These are phyloP conservation scores for Drosophila sp. DNA, from an alignment of 1,140 invertebrate species.

Conservation along the genomic window DNA sequence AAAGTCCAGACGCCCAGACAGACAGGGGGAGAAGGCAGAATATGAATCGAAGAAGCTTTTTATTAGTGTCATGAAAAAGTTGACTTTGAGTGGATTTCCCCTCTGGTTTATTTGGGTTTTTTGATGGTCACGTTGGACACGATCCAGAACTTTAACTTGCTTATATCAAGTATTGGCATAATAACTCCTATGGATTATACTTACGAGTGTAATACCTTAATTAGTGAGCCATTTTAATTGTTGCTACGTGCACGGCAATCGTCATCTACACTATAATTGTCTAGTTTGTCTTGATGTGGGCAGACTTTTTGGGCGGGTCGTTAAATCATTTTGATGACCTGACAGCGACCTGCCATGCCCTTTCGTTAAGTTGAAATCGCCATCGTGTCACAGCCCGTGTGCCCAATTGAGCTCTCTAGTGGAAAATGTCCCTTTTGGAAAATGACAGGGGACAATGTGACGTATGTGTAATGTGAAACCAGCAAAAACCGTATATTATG, in stretches of 20 bases:
- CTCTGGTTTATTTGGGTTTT: conserved; percentile 25
- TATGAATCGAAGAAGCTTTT: conserved; percentile 16
- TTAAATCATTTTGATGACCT: conserved; percentile 64
- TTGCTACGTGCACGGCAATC: conserved; percentile 29
- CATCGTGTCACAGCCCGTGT: neutral
- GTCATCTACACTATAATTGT: conserved; percentile 18
- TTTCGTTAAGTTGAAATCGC: conserved; percentile 6
- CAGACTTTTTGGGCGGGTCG: conserved; percentile 25
- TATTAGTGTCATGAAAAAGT: conserved; percentile 30
- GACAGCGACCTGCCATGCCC: conserved; percentile 4
- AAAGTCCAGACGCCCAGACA: neutral
- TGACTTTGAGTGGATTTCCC: conserved; percentile 29
- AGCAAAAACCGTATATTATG: conserved; percentile 10
- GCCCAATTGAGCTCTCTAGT: neutral
- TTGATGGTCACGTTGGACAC: conserved; percentile 17
- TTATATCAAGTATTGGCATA: neutral
- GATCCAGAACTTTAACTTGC: neutral
- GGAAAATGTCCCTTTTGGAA: conserved; percentile 26
- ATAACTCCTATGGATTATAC: neutral
- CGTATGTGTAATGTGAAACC: conserved; percentile 34
- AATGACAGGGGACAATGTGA: conserved; percentile 17
- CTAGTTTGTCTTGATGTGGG: conserved; percentile 8
- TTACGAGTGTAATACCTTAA: conserved; percentile 56
- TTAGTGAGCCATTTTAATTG: conserved; percentile 61
- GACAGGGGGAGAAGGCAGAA: neutral